Evolutionary conservation across 1,140 invertebrate species (phyloP), one percentile per base, ranked within the genome.

Genomic region (Calliopsis andreniformis): DNA sequence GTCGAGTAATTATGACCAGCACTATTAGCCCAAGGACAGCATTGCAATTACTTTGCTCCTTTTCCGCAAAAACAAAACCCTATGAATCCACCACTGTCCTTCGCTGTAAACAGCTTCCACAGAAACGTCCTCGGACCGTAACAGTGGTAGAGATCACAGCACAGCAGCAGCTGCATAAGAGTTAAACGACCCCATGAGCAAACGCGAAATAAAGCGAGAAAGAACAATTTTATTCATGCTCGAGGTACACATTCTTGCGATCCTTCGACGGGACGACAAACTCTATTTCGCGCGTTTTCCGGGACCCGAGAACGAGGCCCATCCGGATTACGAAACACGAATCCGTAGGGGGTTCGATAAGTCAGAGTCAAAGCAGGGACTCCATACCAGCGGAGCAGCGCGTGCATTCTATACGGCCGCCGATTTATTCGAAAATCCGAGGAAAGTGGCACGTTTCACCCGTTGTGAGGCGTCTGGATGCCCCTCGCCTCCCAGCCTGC

Each of bases 361-460:
- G 63, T 68, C 35, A 49, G 76, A 75, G 76, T 83, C 78, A 80
- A 83, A 80, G 78, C 80, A 45, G 32, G 12, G 78, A 83, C 69
- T 80, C 78, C 81, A 81, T 85, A 81, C 53, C 49, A 39, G 61
- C n/a, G n/a, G 62, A 81, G 56, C 58, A 61, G 62, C 30, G 62
- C 66, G 62, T 66, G 35, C 35, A 72, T 62, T 49, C 49, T 55
- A 30, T 58, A 72, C 53, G 66, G 4, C 30, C 62, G 68, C 51
- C 83, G 83, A 86, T 86, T 86, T 86, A 86, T 86, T 85, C 77
- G 83, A 86, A 82, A 86, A 86, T 83, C 79, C 83, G 64, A 30
- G 61, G 83, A 86, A 86, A 86, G 83, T 83, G 83, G 80, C 84
- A 85, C 79, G 83, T 85, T 83, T 82, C 79, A 70, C 78, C 78